Base-by-base conservation (phyloP, 35 echinoderm and acorn worm genomes). In the Nesometra sesokonis region DNA sequence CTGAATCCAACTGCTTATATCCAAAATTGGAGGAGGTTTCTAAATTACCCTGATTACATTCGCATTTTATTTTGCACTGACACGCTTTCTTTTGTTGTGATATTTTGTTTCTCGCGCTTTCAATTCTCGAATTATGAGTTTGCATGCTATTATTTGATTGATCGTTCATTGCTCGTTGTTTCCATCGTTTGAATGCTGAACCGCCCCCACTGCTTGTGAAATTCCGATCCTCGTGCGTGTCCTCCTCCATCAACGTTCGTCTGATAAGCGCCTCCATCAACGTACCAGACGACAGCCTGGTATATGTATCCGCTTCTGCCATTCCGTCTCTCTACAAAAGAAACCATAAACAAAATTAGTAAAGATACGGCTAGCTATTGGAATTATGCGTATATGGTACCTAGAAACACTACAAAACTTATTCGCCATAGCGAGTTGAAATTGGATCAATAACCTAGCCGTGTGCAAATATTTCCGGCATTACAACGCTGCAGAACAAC, bases 251-350 rank as follows among this genome's bases (percentile, higher is more conserved):
- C 21, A 97, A 35, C 0, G 95, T 97, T 36, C 85, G 90, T 83
- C 95, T 52, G 32, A 94, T 99, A 39, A 97, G 88, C 17, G 96
- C 96, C 86, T 99, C 96, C n/a, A 99, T 93, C 9, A 94, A 85
- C 81, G 89, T 94, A 5, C 96, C 96, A 19, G 93, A 94, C 39
- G 96, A 91, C 88, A 99, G 94, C 38, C 33, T 93, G 90, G 77
- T 87, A 76, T 87, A 97, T 88, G 43, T 67, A 67, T 67, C 52
- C 8, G 52, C 52, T 27, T 67, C 52, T 2, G 52, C 21, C 52
- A 67, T 67, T 5, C 21, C 52, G 52, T 17, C 52, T 27, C 52
- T 67, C 7, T 1, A 67, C 7, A 67, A 67, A 27, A 27, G 23
- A 2, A 11, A 67, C 23, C 2, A 67, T 19, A 67, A 43, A 67